Evolutionary conservation across 2,113 vertebrate species (phyloP).

Genomic region (Cryptomyrus ogoouensis): DNA sequence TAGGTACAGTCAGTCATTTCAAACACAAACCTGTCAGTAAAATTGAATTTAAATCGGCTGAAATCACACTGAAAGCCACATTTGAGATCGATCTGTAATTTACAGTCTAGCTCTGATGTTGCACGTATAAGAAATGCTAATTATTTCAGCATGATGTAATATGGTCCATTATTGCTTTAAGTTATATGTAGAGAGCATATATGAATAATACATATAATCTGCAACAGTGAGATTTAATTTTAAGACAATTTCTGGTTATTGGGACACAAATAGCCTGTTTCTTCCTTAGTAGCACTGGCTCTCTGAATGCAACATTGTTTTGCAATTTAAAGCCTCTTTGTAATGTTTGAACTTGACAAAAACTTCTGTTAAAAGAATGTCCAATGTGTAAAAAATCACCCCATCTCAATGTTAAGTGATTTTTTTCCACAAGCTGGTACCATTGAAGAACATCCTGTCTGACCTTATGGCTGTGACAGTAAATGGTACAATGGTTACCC

Average conservation of each 20-base stretch:
- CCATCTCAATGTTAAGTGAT: not conserved
- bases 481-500: not conserved
- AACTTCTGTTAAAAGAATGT: not conserved
- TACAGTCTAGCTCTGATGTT: not conserved
- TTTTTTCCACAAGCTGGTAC: not conserved
- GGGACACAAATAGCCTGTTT: not conserved
- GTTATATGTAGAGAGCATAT: not conserved
- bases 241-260: not conserved
- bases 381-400: not conserved
- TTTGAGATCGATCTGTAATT: not conserved
- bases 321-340: not conserved
- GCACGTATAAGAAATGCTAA: not conserved
- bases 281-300: not conserved
- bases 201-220: not conserved
- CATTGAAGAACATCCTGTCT: not conserved
- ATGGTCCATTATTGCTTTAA: not conserved
- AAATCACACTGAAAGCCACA: not conserved
- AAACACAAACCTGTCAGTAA: not conserved
- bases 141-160: constrained; percentile 1
- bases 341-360: not conserved
- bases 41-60: not conserved
- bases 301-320: not conserved
- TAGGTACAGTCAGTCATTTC: not conserved
- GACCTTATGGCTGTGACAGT: not conserved
- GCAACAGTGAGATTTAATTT: not conserved